Conservation (phyloP, 2,113 vertebrate genomes). For the Barnardius zonarius region DNA sequence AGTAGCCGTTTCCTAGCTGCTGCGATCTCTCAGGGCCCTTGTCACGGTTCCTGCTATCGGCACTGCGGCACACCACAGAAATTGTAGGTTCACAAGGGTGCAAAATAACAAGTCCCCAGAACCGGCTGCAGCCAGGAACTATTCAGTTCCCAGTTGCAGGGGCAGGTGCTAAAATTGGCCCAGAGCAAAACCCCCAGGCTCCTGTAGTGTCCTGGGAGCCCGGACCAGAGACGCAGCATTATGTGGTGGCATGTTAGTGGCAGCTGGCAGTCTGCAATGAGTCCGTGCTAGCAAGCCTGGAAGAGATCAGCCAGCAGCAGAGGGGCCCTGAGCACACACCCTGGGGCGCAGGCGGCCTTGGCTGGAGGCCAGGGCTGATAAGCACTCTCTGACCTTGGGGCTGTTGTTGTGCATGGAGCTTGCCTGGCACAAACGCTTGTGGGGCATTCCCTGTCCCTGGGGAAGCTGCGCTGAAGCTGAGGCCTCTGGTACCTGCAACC, state of each 20-base stretch:
- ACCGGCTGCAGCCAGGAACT: background rate
- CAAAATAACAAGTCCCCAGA: background rate
- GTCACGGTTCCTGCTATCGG: background rate
- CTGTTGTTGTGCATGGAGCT: background rate
- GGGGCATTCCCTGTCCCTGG: background rate
- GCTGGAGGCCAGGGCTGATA: slow-evolving; percentile 8
- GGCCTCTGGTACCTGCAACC: background rate
- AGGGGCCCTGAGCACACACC: background rate
- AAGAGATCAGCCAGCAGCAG: background rate
- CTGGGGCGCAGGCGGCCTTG: background rate
- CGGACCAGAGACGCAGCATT: accelerated
- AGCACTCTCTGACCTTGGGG: slow-evolving; percentile 27
- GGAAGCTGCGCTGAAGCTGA: background rate
- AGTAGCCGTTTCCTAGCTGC: accelerated
- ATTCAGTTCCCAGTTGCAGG: accelerated
- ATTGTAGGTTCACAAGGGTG: background rate
- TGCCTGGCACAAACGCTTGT: accelerated
- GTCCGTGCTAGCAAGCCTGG: background rate
- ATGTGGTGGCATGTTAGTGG: background rate
- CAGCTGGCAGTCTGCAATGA: background rate
- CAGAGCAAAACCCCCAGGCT: background rate
- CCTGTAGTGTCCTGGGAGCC: background rate
- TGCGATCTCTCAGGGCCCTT: background rate
- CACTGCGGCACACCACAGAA: background rate
- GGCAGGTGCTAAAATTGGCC: background rate